Percentiles rank a stretch among this genome's conserved stretches.
These are phyloP conservation scores for Teinopalpus imperialis DNA, from an alignment of 2,888 invertebrate species.

Conservation along the genomic window DNA sequence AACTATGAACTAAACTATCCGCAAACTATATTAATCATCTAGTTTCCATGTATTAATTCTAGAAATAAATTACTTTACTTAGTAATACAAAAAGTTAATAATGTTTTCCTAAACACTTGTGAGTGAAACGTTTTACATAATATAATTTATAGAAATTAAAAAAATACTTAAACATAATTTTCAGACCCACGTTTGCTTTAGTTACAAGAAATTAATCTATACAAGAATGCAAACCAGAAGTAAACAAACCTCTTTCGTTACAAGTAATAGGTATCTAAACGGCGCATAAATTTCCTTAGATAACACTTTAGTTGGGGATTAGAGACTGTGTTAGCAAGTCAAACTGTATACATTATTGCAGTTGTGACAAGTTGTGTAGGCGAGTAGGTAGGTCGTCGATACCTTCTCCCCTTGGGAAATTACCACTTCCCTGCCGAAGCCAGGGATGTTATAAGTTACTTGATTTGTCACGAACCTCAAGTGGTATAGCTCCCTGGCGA, in stretches of 20 bases:
- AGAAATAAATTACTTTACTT: no score
- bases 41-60: no score
- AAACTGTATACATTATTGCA: slow-evolving; percentile 23
- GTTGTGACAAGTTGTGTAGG: slow-evolving; percentile 20
- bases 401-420: slow-evolving; percentile 41
- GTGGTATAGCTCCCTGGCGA: slow-evolving; percentile 2
- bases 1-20: no score
- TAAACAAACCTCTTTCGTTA: slow-evolving; percentile 21
- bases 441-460: slow-evolving; percentile 31
- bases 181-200: not conserved
- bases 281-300: slow-evolving; percentile 18
- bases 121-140: no score
- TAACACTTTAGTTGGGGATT: slow-evolving; percentile 25
- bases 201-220: not conserved
- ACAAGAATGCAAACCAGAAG: slow-evolving; percentile 11
- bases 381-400: slow-evolving; percentile 26
- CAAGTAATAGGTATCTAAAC: slow-evolving; percentile 14
- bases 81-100: no score
- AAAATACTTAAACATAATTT: not conserved
- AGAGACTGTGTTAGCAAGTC: slow-evolving; percentile 22
- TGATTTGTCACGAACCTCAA: slow-evolving; percentile 28
- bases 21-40: no score
- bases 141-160: no score
- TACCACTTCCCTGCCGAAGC: slow-evolving; percentile 37
- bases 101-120: no score